Evolutionary conservation across 2,113 vertebrate species (phyloP).

Genomic region (Peromyscus polionotus): DNA sequence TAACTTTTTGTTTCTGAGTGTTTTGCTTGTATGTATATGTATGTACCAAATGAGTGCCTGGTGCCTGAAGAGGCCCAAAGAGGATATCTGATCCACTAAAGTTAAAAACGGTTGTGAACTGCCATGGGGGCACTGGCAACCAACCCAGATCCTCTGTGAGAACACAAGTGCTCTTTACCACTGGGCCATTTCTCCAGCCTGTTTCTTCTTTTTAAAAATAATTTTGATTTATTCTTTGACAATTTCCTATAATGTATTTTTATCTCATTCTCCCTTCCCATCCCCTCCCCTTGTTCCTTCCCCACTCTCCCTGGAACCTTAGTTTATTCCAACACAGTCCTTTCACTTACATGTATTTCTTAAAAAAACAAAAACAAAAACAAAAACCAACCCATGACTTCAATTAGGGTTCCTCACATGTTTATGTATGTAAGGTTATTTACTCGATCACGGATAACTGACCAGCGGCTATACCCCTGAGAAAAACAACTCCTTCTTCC

Average conservation of each 20-base stretch:
- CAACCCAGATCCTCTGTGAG: not conserved
- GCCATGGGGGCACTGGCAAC: not conserved
- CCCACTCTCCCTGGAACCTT: not conserved
- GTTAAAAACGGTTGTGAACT: no score
- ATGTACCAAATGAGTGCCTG: not conserved
- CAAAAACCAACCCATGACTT: not conserved
- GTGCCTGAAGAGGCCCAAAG: not conserved
- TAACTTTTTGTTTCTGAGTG: not conserved
- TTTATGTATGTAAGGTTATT: not conserved
- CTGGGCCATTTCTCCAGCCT: not conserved
- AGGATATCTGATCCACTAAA: not conserved
- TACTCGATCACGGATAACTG: not conserved
- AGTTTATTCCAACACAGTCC: not conserved
- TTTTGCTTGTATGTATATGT: not conserved
- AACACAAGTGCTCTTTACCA: not conserved
- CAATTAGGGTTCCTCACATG: not conserved
- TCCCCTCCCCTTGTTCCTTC: not conserved
- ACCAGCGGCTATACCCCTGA: not conserved
- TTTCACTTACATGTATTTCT: not conserved
- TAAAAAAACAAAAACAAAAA: not conserved
- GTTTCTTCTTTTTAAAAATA: not conserved
- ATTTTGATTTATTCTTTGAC: not conserved
- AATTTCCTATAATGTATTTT: not conserved
- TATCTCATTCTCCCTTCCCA: not conserved
- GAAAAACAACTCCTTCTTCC: not conserved